Evolutionary conservation across 1,140 invertebrate species (phyloP), one percentile per base, ranked within the genome.

Genomic region (Diachasma alloeum): DNA sequence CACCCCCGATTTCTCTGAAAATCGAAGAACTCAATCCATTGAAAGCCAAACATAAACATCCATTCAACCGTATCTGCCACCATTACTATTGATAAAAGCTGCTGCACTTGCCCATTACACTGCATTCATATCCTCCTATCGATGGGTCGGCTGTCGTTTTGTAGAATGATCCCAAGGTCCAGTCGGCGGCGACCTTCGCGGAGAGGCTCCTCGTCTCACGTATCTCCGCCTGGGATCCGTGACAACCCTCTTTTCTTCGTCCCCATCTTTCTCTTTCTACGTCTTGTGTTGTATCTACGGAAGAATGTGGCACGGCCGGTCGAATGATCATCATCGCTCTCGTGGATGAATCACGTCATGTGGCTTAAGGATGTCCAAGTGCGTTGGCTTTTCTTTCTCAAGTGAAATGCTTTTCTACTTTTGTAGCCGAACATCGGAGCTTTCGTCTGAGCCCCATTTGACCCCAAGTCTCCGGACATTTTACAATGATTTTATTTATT

Each of bases 261-360:
- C 24, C 19, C 42, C 59, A 9, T 67, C 59, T 36, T 66, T 66
- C 63, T 31, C 15, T 37, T 63, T 26, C 42, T 17, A 36, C 31
- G 39, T 72, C 24, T 59, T 10, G 0, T 68, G 22, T 68, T 37
- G 11, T 37, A 72, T 48, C 44, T 48, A 66, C 10, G 22, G 22
- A 22, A 63, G 56, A 73, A 73, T 73, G 70, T 36, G 36, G 56
- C 31, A 66, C 53, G 37, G 56, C 31, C 39, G 56, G 53, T 66
- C 53, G n/a, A 63, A 74, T 74, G 53, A 66, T 74, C 72, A 66
- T n/a, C 31, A 66, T 66, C 72, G 11, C 26, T 31, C 24, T 42
- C 13, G 36, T 6, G 31, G 31, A 31, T 31, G 31, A 31, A 31
- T 31, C 31, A 31, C 31, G 31, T 31, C 6, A 31, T 6, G 31